Percentiles rank a stretch among this genome's conserved stretches.
Evolutionary conservation across 2,797 vertebrate species (phyloP).

Genomic region (Sebastes steindachneri): DNA sequence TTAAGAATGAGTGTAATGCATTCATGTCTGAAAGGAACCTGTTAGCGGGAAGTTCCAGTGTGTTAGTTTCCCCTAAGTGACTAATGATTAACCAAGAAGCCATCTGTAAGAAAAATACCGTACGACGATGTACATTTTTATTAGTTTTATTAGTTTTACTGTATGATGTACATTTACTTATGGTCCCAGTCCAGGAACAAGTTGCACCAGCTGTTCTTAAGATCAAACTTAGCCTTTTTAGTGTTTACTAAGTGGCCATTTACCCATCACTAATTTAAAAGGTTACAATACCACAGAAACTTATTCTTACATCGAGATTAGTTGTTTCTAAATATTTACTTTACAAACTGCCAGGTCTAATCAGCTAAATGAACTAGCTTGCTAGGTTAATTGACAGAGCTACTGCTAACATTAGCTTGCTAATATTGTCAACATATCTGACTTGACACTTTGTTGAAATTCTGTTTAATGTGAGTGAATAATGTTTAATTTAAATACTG

Average conservation of each 20-base stretch:
- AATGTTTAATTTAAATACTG: neutral
- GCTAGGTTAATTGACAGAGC: neutral
- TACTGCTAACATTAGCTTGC: neutral
- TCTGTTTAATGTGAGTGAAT: neutral
- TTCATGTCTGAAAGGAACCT: constrained; percentile 23
- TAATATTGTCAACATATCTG: neutral
- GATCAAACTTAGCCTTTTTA: neutral
- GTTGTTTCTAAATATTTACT: neutral
- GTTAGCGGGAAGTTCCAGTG: neutral
- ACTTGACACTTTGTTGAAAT: neutral
- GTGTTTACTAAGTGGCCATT: neutral
- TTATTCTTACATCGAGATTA: neutral
- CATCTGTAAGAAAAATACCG: neutral
- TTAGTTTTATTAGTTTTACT: neutral
- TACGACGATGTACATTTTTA: neutral
- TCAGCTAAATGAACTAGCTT: neutral
- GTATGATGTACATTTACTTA: neutral
- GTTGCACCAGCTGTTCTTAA: neutral
- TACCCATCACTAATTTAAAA: neutral
- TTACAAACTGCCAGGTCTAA: too few relatives aligned
- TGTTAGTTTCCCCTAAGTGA: constrained; percentile 9
- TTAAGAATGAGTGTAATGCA: constrained; percentile 33
- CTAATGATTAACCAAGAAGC: neutral
- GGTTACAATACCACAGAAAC: neutral
- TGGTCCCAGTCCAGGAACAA: neutral